Conservation (phyloP, 2,113 vertebrate genomes). For the Blennius ocellaris region DNA sequence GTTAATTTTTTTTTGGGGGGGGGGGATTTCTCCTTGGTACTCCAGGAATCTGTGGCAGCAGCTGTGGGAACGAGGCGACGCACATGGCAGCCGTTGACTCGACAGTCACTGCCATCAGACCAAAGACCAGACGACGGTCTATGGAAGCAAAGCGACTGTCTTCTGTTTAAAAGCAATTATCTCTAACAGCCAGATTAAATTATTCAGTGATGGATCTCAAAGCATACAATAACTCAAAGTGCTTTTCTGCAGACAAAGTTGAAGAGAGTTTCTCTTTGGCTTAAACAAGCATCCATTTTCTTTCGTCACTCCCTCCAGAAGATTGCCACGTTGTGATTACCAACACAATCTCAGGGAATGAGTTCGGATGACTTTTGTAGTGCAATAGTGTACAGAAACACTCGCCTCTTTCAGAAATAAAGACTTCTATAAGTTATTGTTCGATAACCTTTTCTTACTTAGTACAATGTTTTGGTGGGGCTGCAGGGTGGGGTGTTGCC, state of each 20-base stretch:
- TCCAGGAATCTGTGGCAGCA: not conserved
- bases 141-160: not conserved
- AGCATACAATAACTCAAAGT: not conserved
- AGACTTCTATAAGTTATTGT: too few relatives aligned
- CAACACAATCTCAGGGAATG: too few relatives aligned
- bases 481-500: too few relatives aligned
- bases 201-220: not conserved
- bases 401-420: too few relatives aligned
- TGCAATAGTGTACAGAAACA: too few relatives aligned
- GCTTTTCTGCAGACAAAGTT: not conserved
- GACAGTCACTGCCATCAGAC: not conserved
- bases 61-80: not conserved
- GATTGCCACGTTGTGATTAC: too few relatives aligned
- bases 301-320: too few relatives aligned
- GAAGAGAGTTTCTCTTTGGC: not conserved
- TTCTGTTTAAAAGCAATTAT: not conserved
- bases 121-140: not conserved
- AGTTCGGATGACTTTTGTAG: too few relatives aligned
- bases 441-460: too few relatives aligned
- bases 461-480: too few relatives aligned
- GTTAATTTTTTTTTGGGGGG: not conserved
- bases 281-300: not conserved
- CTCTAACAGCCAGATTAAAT: conserved; percentile 3
- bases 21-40: not conserved
- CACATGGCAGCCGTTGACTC: not conserved